Evolutionary conservation across 2,113 vertebrate species (phyloP).

Genomic region (Microcebus jonahi): DNA sequence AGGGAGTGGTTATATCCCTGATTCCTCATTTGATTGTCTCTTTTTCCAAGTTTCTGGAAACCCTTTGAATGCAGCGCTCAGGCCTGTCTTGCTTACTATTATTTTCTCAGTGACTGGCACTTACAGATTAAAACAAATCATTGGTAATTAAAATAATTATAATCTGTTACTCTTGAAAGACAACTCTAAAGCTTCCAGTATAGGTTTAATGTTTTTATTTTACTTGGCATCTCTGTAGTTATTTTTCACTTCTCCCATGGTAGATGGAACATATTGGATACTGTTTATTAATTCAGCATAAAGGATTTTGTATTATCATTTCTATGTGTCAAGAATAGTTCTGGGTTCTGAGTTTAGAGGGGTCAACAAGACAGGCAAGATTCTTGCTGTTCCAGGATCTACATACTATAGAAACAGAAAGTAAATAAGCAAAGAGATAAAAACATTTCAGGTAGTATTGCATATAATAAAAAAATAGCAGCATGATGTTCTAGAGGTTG

Average conservation of each 20-base stretch:
- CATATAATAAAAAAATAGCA: background rate
- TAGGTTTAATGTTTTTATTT: background rate
- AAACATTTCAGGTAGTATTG: background rate
- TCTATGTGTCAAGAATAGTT: background rate
- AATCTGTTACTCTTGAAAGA: background rate
- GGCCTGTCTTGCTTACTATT: background rate
- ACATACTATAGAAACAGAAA: background rate
- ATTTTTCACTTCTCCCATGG: background rate
- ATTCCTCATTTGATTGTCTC: background rate
- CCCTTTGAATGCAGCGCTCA: background rate
- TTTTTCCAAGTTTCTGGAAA: background rate
- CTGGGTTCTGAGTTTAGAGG: background rate
- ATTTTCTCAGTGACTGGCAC: background rate
- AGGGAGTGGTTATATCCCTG: background rate
- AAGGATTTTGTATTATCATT: background rate
- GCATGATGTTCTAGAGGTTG: background rate
- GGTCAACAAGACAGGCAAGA: background rate
- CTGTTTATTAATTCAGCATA: background rate
- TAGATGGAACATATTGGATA: background rate
- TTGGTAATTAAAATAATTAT: constrained; percentile 23
- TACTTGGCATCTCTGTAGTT: background rate
- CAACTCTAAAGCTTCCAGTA: background rate
- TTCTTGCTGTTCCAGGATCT: background rate
- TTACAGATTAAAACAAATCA: background rate
- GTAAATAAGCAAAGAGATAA: background rate